phyloP scores from a whole-genome alignment of 2,113 vertebrate species.

The Elachura formosa region DNA sequence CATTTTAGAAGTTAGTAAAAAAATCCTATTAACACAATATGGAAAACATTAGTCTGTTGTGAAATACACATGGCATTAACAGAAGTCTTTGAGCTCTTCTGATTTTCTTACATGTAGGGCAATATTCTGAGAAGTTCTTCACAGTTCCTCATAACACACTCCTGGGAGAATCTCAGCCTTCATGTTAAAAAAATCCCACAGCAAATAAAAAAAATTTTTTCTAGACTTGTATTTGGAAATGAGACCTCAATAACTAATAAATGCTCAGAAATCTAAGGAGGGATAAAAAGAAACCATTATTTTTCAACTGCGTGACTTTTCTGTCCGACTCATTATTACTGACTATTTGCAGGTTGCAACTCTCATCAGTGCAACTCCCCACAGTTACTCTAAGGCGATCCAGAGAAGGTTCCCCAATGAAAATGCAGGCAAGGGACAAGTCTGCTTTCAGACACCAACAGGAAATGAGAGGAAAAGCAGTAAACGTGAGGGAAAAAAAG shows the following conservation, averaged over 20 bases:
- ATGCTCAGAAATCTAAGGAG: neutral
- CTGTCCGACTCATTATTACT: neutral
- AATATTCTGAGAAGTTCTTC: neutral
- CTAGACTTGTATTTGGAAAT: neutral
- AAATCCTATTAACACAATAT: neutral
- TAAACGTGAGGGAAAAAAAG: neutral
- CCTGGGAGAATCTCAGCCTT: neutral
- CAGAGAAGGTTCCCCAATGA: neutral
- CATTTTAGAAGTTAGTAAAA: neutral
- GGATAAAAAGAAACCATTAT: neutral
- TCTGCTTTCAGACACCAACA: neutral
- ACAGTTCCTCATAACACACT: neutral
- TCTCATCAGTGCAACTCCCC: neutral
- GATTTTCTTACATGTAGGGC: neutral
- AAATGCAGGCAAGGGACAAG: neutral
- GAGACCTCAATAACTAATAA: neutral
- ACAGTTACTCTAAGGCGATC: neutral
- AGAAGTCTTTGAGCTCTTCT: neutral
- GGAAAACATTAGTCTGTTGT: neutral
- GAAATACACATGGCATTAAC: neutral
- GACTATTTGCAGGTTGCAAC: neutral
- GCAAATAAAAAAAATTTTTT: neutral
- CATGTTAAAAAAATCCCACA: neutral
- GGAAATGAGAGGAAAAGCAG: conserved; percentile 23
- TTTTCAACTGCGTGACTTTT: neutral